Conservation (phyloP, 2,797 vertebrate species). For the Cyclura pinguis region DNA sequence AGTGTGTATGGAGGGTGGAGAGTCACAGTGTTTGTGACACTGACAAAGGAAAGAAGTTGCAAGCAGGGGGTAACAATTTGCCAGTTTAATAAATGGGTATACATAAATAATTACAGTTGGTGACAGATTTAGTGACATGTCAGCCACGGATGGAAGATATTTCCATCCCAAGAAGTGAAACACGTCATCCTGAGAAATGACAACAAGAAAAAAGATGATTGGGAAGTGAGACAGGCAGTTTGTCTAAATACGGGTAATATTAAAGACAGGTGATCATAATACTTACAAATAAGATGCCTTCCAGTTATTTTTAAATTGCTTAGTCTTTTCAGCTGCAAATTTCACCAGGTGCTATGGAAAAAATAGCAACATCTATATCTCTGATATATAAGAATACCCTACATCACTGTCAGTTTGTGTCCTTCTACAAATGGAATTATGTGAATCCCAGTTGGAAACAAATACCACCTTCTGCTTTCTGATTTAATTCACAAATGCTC, state of each 20-base stretch:
- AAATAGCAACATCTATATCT: conserved; percentile 61
- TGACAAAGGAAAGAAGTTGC: conserved; percentile 59
- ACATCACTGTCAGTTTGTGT: conserved; percentile 58
- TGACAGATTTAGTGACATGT: conserved; percentile 77
- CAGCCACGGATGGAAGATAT: conserved; percentile 51
- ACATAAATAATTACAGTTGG: conserved; percentile 73
- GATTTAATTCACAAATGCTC: neutral
- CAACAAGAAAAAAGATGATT: conserved; percentile 57
- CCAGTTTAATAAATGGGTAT: conserved; percentile 70
- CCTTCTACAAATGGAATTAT: conserved; percentile 62
- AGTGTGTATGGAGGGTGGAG: neutral
- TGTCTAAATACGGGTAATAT: conserved; percentile 81
- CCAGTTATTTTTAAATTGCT: conserved; percentile 75
- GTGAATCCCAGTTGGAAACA: conserved; percentile 48
- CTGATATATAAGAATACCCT: conserved; percentile 69
- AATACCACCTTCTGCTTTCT: neutral
- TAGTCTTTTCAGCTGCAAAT: conserved; percentile 65
- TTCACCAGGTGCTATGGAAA: conserved; percentile 70
- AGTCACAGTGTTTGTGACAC: conserved; percentile 58
- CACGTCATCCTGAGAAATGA: conserved; percentile 71
- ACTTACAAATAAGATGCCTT: conserved; percentile 80
- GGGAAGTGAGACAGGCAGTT: conserved; percentile 75
- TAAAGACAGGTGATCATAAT: conserved; percentile 79
- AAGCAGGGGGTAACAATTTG: conserved; percentile 59
- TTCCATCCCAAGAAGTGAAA: conserved; percentile 70